Percentiles rank a stretch among this genome's conserved stretches.
Evolutionary conservation across 2,888 invertebrate genomes (phyloP).

Genomic region (Noctua fimbriata): DNA sequence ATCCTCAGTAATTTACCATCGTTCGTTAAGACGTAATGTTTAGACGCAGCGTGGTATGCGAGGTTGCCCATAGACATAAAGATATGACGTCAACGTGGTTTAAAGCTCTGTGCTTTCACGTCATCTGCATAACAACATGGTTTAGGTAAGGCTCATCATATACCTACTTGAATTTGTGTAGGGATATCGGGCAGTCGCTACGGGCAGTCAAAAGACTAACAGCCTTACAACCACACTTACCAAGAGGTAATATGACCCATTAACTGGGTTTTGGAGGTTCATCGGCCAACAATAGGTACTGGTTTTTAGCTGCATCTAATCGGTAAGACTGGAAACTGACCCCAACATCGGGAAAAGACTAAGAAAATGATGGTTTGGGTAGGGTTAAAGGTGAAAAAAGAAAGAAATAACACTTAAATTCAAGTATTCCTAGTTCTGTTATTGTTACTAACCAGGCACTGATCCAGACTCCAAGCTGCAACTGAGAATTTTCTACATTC

Average conservation of each 20-base stretch:
- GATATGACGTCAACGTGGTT: conserved; percentile 38
- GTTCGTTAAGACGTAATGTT: conserved; percentile 27
- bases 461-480: background rate
- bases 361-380: background rate
- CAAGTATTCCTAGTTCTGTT: background rate
- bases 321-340: background rate
- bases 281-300: background rate
- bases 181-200: background rate
- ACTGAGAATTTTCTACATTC: background rate
- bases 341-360: background rate
- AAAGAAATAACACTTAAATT: background rate
- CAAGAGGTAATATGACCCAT: background rate
- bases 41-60: conserved; percentile 46
- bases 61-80: conserved; percentile 35
- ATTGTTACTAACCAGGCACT: background rate
- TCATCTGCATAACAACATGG: background rate
- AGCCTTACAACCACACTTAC: background rate
- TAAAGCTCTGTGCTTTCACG: conserved; percentile 8
- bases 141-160: background rate
- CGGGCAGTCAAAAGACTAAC: background rate
- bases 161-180: background rate
- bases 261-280: background rate
- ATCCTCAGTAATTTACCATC: background rate
- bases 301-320: background rate
- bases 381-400: no score